These are phyloP conservation scores for Autographa gamma DNA, from an alignment of 2,888 invertebrate genomes.

Conservation along the genomic window DNA sequence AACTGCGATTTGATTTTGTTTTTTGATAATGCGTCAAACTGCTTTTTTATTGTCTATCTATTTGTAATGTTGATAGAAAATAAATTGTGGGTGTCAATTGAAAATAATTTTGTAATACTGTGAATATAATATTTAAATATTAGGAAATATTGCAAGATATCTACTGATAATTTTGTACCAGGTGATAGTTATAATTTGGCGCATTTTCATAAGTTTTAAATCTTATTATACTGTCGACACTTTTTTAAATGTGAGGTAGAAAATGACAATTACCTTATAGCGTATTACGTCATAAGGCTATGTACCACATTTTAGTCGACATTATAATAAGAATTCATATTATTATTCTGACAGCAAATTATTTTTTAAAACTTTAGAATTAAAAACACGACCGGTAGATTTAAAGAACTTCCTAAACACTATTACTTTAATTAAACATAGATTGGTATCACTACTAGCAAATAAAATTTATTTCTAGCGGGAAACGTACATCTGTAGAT, in stretches of 20 bases:
- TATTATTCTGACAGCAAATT: conserved; percentile 39
- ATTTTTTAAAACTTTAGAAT: background rate
- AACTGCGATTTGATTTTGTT: conserved; percentile 52
- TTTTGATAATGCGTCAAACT: conserved; percentile 41
- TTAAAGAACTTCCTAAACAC: no score
- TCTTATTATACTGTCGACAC: background rate
- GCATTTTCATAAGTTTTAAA: conserved; percentile 13
- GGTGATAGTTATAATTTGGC: conserved; percentile 38
- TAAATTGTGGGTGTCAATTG: background rate
- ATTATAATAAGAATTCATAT: conserved; percentile 2
- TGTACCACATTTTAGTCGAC: background rate
- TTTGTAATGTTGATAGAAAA: background rate
- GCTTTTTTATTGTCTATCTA: conserved; percentile 16
- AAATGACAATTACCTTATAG: no score
- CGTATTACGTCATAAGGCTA: no score
- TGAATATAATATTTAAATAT: background rate
- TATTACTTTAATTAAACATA: no score
- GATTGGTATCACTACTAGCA: no score
- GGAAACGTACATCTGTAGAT: no score
- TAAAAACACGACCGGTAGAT: no score
- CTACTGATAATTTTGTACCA: conserved; percentile 1
- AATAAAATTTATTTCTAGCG: no score
- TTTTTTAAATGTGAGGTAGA: no score
- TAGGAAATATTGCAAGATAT: conserved; percentile 7
- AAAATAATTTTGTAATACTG: conserved; percentile 8